These are phyloP conservation scores for Botia almorhae DNA, from an alignment of 2,797 vertebrate genomes.

Conservation along the genomic window DNA sequence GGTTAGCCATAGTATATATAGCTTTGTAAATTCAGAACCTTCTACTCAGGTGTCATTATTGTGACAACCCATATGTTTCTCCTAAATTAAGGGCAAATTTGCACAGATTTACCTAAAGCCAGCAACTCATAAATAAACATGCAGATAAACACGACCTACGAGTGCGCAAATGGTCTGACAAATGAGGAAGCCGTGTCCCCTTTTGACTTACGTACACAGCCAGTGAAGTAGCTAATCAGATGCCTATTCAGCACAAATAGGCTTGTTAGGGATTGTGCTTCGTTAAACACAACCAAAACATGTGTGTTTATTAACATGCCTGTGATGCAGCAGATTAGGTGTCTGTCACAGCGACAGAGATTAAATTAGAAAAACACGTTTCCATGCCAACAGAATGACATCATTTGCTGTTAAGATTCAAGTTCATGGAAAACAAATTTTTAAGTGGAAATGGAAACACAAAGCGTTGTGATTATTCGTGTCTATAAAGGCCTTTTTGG, in stretches of 20 bases:
- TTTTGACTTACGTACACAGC: constrained; percentile 8
- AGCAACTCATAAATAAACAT: constrained; percentile 24
- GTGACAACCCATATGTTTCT: neutral
- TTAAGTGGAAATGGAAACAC: neutral
- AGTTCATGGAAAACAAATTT: neutral
- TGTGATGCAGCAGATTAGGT: neutral
- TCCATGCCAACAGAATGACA: constrained; percentile 41
- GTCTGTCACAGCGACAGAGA: neutral
- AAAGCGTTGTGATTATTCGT: neutral
- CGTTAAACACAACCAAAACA: constrained; percentile 4
- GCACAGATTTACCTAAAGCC: constrained; percentile 11
- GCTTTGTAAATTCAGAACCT: constrained; percentile 23
- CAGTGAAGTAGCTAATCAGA: constrained; percentile 11
- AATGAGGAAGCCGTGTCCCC: constrained; percentile 6
- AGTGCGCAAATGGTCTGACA: constrained; percentile 1
- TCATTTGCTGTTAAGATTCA: constrained; percentile 28
- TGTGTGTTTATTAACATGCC: constrained; percentile 1
- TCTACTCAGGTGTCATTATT: neutral
- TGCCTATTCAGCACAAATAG: neutral
- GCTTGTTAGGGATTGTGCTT: constrained; percentile 15
- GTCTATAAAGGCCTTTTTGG: neutral
- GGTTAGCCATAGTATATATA: constrained; percentile 2
- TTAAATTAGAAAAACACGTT: constrained; percentile 42
- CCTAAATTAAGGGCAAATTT: constrained; percentile 7
- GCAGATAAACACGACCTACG: constrained; percentile 1